Base-by-base conservation (phyloP, 2,797 vertebrate genomes). In the Paramormyrops hopkinsi region DNA sequence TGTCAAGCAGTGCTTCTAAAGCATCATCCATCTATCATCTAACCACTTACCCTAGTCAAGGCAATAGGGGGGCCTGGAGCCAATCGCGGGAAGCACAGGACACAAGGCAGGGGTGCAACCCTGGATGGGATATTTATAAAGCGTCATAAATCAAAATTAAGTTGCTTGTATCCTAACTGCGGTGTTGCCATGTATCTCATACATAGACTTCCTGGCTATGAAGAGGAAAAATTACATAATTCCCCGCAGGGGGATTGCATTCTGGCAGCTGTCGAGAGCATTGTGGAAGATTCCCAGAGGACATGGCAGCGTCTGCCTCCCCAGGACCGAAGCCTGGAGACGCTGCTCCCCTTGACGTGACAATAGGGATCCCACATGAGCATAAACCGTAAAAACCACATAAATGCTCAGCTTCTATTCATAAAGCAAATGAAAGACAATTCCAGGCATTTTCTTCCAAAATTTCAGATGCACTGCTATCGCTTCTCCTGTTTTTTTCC, bases 221-320 rank as follows among this genome's bases (percentile, higher is more conserved):
- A 62, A 90, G 88, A 44, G 50, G 90, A 51, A 89, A 41, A 50
- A 79, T 83, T 12, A 44, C 53, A 82, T 90, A 88, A 92, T 90
- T 62, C 84, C 86, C 41, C 62, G 86, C 33, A 69, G 85, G 56
- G 90, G 51, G 83, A 91, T 91, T 90, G 91, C 37, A 33, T 76
- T 88, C n/a, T 5, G 65, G 82, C 59, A 86, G 44, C 22, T 22
- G 3, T 7, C 0, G 53, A 12, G 11, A n/a, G 29, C 85, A 37
- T n/a, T 37, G 37, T 59, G 85, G 4, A 37, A 59, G 29, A 56
- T 41, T 33, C 51, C 53, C 85, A 87, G 29, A 33, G 53, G 25
- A 54, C 4, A 37, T 37, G 22, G 29, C 48, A 7, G 12, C 4
- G 48, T 86, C 22, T 41, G 12, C 56, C 29, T 86, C 50, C 85